Percentiles rank a stretch among this genome's conserved stretches.
These are phyloP conservation scores for Euphonia xanthogaster DNA, from an alignment of 2,797 vertebrate genomes.

Conservation along the genomic window DNA sequence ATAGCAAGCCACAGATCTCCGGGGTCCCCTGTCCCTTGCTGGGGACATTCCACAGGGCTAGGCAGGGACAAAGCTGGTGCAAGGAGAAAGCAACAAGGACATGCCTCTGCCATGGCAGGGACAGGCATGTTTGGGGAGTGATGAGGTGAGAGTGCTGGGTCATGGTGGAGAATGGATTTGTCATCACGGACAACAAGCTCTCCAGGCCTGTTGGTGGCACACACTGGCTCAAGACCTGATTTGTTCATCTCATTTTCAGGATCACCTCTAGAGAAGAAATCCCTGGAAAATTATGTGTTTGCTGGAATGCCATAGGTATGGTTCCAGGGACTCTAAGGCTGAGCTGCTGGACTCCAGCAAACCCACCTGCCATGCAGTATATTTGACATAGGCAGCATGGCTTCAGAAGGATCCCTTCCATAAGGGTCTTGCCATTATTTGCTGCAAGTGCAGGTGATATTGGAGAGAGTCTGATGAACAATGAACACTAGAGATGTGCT, in stretches of 20 bases:
- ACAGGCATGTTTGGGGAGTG: neutral
- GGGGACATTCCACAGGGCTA: neutral
- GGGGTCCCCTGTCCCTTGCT: neutral
- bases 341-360: neutral
- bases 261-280: neutral
- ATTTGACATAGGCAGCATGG: neutral
- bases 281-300: neutral
- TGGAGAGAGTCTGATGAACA: neutral
- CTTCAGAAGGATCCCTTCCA: neutral
- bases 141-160: neutral
- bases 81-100: rapidly evolving
- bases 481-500: neutral
- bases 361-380: neutral
- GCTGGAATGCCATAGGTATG: neutral
- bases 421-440: neutral
- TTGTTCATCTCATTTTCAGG: neutral
- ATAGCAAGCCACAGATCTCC: neutral
- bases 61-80: neutral
- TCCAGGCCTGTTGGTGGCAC: neutral
- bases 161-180: neutral
- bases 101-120: rapidly evolving
- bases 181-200: neutral
- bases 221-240: neutral
- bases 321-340: neutral
- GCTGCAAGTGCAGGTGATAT: neutral